Evolutionary conservation across 1,140 invertebrate species (phyloP), one percentile per base, ranked within the genome.

Genomic region (Drosophila parabipectinata): DNA sequence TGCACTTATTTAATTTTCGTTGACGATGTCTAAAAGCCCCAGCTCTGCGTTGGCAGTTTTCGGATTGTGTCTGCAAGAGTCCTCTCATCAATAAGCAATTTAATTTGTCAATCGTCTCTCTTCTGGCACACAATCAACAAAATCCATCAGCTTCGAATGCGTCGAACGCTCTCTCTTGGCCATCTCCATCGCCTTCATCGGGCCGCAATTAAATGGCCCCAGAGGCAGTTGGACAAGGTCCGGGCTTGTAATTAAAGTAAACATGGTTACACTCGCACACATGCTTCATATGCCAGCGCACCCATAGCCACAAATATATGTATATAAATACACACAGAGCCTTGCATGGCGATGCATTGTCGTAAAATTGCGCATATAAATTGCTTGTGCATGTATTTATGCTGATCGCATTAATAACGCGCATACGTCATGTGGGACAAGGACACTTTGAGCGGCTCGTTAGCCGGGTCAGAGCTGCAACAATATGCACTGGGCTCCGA

Each of bases 71-170:
- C 45, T 32, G 15, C 24, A 9, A 45, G 39, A 32, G 30, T 47
- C 50, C 73, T 56, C 71, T 87, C 82, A 88, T 87, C 83, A 87
- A 87, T 88, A 87, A 87, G 78, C 82, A 87, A 87, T 87, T 87
- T 87, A 82, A 87, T 87, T 87, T 87, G 83, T 87, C 82, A 87
- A 87, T 82, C 82, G 78, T 58, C 54, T 68, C 72, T 69, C 60
- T 66, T 55, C 73, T 47, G 54, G 64, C 54, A 61, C 52, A 82
- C 82, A 81, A 82, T 87, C 82, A 87, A 87, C 74, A 78, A 87
- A 87, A 77, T 87, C 75, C 78, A 83, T 76, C 71, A 73, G 50
- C 28, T 21, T 48, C 15, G 32, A 41, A 32, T 37, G 59, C 72
- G 32, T 62, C 45, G 24, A 39, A 56, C 58, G 48, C 72, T 75